Percentiles rank a stretch among this genome's conserved stretches.
Conservation (phyloP, 2,888 invertebrate genomes). For the Euplexia lucipara region DNA sequence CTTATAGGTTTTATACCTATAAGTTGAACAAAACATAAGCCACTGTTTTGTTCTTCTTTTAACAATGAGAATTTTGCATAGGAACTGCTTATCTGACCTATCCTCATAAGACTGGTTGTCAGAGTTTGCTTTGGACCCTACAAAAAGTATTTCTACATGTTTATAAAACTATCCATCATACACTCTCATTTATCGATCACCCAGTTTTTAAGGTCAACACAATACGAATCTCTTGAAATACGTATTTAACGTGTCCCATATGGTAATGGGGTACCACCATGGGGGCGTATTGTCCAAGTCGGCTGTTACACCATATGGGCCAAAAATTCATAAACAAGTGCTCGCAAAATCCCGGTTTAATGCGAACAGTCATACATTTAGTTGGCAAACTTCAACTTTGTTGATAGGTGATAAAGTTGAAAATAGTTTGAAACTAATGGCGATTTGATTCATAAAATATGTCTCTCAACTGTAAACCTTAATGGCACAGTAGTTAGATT, state of each 20-base stretch:
- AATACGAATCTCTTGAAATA: conserved; percentile 87
- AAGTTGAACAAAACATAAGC: no score
- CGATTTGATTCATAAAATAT: conserved; percentile 45
- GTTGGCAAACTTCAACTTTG: conserved; percentile 66
- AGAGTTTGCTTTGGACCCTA: not conserved
- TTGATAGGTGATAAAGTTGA: conserved; percentile 55
- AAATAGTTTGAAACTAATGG: conserved; percentile 31
- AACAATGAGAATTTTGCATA: no score
- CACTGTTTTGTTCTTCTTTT: no score
- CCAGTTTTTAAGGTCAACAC: conserved; percentile 51
- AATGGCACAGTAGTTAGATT: conserved; percentile 48
- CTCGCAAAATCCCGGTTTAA: conserved; percentile 84
- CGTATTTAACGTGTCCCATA: conserved; percentile 89
- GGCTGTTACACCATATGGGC: conserved; percentile 90
- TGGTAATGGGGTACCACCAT: conserved; percentile 84
- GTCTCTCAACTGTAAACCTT: conserved; percentile 62
- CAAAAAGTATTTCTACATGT: not conserved
- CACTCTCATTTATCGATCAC: conserved; percentile 60
- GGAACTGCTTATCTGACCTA: no score
- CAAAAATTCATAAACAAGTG: conserved; percentile 90
- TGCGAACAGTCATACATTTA: conserved; percentile 77
- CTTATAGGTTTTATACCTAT: no score
- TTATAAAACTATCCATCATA: conserved; percentile 31
- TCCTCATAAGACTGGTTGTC: no score
- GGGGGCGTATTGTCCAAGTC: conserved; percentile 87